Evolutionary conservation across 2,113 vertebrate genomes (phyloP).

Genomic region (Siniperca knerii): DNA sequence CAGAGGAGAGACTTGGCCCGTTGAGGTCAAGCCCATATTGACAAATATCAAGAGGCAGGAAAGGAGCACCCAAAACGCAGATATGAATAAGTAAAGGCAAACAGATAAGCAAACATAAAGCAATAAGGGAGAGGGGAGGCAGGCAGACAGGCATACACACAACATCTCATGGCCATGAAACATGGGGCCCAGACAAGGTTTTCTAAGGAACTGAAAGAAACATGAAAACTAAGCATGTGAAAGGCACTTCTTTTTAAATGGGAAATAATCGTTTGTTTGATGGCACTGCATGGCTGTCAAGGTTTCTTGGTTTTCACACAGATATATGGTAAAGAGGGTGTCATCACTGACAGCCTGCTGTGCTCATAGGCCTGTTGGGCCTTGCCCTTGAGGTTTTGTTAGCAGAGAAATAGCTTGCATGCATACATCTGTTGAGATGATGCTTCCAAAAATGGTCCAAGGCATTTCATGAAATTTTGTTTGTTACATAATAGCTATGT

Average conservation of each 20-base stretch:
- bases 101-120: conserved; percentile 77
- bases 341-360: conserved; percentile 13
- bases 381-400: conserved; percentile 31
- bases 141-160: conserved; percentile 29
- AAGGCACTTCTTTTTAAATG: conserved; percentile 54
- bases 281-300: conserved; percentile 37
- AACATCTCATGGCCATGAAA: conserved; percentile 60
- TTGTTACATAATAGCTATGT: conserved; percentile 60
- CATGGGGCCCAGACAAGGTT: conserved; percentile 42
- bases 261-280: conserved; percentile 71
- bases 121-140: conserved; percentile 46
- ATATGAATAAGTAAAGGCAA: conserved; percentile 78
- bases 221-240: conserved; percentile 52
- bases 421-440: conserved; percentile 29
- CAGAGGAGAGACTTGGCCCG: conserved; percentile 74
- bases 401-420: conserved; percentile 20
- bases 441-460: conserved; percentile 47
- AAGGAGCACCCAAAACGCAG: conserved; percentile 73
- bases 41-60: conserved; percentile 82
- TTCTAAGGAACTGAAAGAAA: conserved; percentile 52
- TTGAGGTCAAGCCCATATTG: conserved; percentile 82
- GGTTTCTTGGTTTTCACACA: conserved; percentile 27
- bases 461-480: conserved; percentile 46
- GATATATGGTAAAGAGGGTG: conserved; percentile 18
- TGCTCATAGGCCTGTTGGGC: conserved; percentile 16